A percentile compares a stretch with the other conserved stretches of the same genome.
These are phyloP conservation scores for Sigmodon hispidus DNA, from an alignment of 2,113 vertebrate genomes.

Conservation along the genomic window DNA sequence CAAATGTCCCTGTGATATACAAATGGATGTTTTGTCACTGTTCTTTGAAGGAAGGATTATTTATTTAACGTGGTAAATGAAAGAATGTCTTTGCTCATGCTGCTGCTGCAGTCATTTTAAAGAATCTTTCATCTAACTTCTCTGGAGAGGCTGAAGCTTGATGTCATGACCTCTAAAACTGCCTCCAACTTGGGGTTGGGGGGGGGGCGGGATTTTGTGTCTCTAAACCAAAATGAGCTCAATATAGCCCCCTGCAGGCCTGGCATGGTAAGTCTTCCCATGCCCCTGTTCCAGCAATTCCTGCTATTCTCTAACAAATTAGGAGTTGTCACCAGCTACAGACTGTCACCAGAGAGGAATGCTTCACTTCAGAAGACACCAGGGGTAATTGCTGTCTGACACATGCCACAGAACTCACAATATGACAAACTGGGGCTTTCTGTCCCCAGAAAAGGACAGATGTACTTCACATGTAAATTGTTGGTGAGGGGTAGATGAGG, in stretches of 20 bases:
- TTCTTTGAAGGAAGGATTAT: background rate
- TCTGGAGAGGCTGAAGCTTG: background rate
- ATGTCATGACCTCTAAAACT: background rate
- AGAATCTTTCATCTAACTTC: slow-evolving; percentile 33
- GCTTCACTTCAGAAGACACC: slow-evolving; percentile 1
- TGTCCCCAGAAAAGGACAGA: background rate
- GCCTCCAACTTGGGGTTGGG: background rate
- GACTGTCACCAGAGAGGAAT: background rate
- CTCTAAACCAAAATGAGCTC: background rate
- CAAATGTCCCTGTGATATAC: background rate
- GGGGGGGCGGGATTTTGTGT: background rate
- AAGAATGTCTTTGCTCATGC: background rate
- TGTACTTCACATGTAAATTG: slow-evolving; percentile 22
- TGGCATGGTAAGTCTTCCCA: background rate
- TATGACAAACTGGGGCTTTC: slow-evolving; percentile 37
- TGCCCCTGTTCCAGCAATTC: background rate
- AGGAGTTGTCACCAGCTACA: background rate
- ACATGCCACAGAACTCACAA: slow-evolving; percentile 14
- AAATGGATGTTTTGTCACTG: background rate
- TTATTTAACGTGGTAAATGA: slow-evolving; percentile 12
- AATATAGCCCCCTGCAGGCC: background rate
- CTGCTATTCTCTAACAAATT: background rate
- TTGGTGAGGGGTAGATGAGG: background rate
- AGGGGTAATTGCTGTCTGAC: background rate
- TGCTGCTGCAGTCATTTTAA: background rate